A percentile compares a stretch with the other conserved stretches of the same genome.
Evolutionary conservation across 2,888 invertebrate genomes (phyloP).

Genomic region (Lepetodrilus schrolli): DNA sequence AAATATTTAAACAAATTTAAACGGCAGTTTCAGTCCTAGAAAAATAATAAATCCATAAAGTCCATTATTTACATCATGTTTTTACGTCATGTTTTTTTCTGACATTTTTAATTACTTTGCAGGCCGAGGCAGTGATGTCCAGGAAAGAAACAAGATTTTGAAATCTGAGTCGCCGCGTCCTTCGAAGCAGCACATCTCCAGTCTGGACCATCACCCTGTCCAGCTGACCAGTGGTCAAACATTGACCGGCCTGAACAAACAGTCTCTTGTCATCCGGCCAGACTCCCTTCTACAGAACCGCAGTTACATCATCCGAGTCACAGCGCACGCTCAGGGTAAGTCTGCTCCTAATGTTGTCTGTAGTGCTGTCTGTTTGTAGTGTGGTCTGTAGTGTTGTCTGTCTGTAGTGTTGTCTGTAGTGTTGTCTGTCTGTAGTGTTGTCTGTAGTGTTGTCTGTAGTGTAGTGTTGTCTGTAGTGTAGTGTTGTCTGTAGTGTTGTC

Average conservation of each 20-base stretch:
- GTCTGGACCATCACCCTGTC: neutral
- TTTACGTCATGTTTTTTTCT: too few relatives aligned
- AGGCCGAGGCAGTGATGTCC: too few relatives aligned
- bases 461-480: neutral
- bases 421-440: neutral
- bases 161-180: neutral
- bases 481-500: neutral
- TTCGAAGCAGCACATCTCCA: slow-evolving; percentile 30
- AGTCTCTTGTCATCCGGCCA: slow-evolving; percentile 68
- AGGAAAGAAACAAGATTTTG: neutral
- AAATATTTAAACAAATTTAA: too few relatives aligned
- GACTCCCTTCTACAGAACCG: slow-evolving; percentile 63
- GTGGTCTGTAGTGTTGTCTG: too few relatives aligned
- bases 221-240: slow-evolving; percentile 43
- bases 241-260: slow-evolving; percentile 61
- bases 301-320: slow-evolving; percentile 66
- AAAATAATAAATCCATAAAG: too few relatives aligned
- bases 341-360: too few relatives aligned
- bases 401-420: neutral
- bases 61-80: too few relatives aligned
- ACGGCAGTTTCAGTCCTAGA: too few relatives aligned
- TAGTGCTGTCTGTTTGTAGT: too few relatives aligned
- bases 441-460: neutral
- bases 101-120: too few relatives aligned
- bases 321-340: slow-evolving; percentile 55